Evolutionary conservation across 2,797 vertebrate genomes (phyloP), one percentile per base, ranked within the genome.

Genomic region (Mus caroli): DNA sequence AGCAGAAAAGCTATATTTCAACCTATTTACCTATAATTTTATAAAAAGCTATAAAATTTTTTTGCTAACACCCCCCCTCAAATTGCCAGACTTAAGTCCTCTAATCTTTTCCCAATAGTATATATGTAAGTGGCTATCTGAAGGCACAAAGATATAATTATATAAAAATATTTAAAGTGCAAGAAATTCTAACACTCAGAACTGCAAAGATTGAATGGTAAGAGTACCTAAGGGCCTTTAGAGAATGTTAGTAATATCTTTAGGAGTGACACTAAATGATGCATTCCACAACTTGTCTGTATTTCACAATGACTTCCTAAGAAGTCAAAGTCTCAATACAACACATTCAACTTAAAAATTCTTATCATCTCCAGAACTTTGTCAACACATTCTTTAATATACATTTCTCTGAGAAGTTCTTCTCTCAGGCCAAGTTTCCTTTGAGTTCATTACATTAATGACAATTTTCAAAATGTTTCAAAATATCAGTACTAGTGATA

Each of bases 261-360:
- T 43, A 95, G 56, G 17, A 89, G n/a, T 86, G 24, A 84, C 24
- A 87, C 50, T 80, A 94, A 90, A 76, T 50, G 52, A 58, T 37
- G 10, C 34, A 97, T 62, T 37, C 78, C 10, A 93, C 83, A 92
- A 86, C 43, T 56, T 94, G 78, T 37, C 77, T 82, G 80, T 84
- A 90, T 92, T 71, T 90, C 28, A 88, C 50, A 90, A 80, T 88
- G 88, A 90, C 43, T 88, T n/a, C 40, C 67, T 86, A 82, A 96
- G 76, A 37, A 9, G 76, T n/a, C 0, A 73, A n/a, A 90, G 56
- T 91, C 75, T 95, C 58, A 93, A 90, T 31, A 6, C 46, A 83
- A 92, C 28, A 46, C 56, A 94, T 37, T 94, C 58, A 92, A 92
- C 24, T 86, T 64, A 67, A 85, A 96, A 22, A 43, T 75, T 19